These are phyloP conservation scores for Nycticryphes semicollaris DNA, from an alignment of 2,113 vertebrate species.

Conservation along the genomic window DNA sequence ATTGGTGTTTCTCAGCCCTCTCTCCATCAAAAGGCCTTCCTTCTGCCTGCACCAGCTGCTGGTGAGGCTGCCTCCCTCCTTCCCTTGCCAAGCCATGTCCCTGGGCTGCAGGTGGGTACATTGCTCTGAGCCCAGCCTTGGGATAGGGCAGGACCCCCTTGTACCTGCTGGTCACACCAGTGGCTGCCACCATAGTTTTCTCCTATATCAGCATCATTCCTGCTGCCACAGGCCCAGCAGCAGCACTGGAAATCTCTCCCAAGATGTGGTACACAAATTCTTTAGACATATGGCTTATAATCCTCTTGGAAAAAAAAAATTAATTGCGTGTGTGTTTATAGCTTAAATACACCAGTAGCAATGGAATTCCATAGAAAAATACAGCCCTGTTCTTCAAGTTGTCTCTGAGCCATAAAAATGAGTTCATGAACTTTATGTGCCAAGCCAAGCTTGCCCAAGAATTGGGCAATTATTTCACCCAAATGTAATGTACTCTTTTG, in stretches of 20 bases:
- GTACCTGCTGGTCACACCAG: neutral
- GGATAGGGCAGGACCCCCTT: neutral
- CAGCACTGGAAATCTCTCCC: neutral
- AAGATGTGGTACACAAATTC: neutral
- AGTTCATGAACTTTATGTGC: neutral
- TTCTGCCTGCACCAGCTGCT: neutral
- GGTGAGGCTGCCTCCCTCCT: neutral
- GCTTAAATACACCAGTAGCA: neutral
- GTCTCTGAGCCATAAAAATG: neutral
- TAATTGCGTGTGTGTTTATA: neutral
- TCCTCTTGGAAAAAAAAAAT: neutral
- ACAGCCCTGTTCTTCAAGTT: neutral
- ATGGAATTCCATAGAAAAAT: neutral
- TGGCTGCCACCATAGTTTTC: neutral
- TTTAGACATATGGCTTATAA: neutral
- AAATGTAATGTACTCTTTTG: neutral
- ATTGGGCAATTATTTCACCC: neutral
- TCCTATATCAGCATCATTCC: neutral
- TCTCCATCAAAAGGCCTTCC: neutral
- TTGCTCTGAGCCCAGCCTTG: neutral
- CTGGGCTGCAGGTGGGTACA: neutral
- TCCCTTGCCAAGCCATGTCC: neutral
- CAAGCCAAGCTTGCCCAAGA: neutral
- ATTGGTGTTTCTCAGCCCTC: fast-evolving
- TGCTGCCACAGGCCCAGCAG: neutral